phyloP scores from a whole-genome alignment of 1,140 invertebrate species.

The Saxidomus purpurata region DNA sequence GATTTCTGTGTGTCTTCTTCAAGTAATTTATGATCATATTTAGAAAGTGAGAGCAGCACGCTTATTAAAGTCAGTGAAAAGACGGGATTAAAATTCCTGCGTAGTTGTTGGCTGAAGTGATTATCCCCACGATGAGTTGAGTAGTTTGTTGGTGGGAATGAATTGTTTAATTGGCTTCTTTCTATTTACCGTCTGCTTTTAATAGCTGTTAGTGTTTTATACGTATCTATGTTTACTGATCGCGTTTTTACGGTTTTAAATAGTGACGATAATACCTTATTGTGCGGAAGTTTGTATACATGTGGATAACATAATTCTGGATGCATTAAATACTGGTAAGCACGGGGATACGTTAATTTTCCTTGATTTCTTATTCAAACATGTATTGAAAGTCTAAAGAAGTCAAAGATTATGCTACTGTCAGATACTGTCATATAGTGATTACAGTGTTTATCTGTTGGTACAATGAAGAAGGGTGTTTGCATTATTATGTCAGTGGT shows the following conservation, averaged over 20 bases:
- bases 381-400: too few relatives aligned
- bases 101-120: background rate
- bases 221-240: background rate
- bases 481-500: too few relatives aligned
- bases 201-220: background rate
- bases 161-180: conserved; percentile 29
- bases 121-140: background rate
- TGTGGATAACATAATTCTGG: background rate
- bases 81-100: conserved; percentile 40
- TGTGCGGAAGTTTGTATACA: background rate
- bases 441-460: too few relatives aligned
- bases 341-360: too few relatives aligned
- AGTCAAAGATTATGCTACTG: too few relatives aligned
- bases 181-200: conserved; percentile 27
- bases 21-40: conserved; percentile 23
- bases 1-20: background rate
- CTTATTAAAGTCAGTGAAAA: conserved; percentile 20
- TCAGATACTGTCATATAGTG: too few relatives aligned
- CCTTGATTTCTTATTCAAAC: too few relatives aligned
- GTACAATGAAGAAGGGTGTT: too few relatives aligned
- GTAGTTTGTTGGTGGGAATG: background rate
- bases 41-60: background rate
- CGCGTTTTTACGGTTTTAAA: background rate
- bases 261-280: background rate
- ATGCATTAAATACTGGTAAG: background rate